Base-by-base conservation (phyloP, 2,888 invertebrate species). In the Ctenicera cuprea region DNA sequence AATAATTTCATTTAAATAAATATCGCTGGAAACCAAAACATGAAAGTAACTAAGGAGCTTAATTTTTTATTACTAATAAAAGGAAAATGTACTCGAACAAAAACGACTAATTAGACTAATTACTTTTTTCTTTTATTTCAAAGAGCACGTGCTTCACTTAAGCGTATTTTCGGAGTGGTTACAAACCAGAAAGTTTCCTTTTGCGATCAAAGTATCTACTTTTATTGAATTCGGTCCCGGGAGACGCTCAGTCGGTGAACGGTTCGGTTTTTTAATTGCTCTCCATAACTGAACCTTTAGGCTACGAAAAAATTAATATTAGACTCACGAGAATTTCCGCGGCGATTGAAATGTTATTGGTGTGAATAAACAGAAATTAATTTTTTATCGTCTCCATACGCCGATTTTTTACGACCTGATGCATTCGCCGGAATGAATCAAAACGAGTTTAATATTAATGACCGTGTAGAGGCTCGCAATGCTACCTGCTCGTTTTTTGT, bases 231-330 rank as follows among this genome's bases (percentile, higher is more conserved):
- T 37, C 37, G 37, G 37, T 50, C 69, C 61, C 69, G 9, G 16
- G 65, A 65, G 38, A 52, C 65, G 20, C 22, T 62, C 18, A 11
- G 14, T 26, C 43, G 4, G 50, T 16, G 41, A 41, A 54, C 50
- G 16, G 5, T 54, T 41, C 33, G 38, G 18, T 48, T 48, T 69
- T 69, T 61, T 61, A 69, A 69, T 69, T 69, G 69, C 59, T 69
- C 59, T 20, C 61, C 69, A 50, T 69, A 69, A 62, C 69, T 14
- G 59, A 37, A 50, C 69, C 69, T 26, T 48, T 59, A 62, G 69
- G 69, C 69, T 37, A 45, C 59, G 59, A 61, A 69, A 59, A 57
- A 69, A 69, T 69, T 69, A 61, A 69, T 62, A 62, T 62, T 30
- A 9, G 18, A 45, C 62, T 62, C 43, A 22, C 45, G 45, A 62